Evolutionary conservation across 2,113 vertebrate species (phyloP), one percentile per base, ranked within the genome.

Genomic region (Ranitomeya variabilis): DNA sequence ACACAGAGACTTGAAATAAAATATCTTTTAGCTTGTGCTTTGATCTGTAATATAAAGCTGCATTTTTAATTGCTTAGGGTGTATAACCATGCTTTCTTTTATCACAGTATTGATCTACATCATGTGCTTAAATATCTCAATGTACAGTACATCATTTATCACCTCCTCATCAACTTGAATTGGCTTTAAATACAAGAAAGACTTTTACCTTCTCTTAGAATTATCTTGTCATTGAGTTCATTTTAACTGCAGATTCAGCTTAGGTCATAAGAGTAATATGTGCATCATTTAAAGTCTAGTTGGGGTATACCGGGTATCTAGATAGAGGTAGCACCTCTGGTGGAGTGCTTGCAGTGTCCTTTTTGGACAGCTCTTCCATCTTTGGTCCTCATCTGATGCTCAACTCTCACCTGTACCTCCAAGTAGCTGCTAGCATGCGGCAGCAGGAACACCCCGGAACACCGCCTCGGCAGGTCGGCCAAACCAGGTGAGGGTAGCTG

Each of bases 81-180:
- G 71, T 89, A 89, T 83, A 66, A 89, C 80, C 59, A 89, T 64
- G 71, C 71, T 77, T 84, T 77, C 54, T 89, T 89, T 89, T 83
- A 89, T 89, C 71, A 62, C 37, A 55, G 19, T 84, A 89, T 89
- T 89, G 87, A 89, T 89, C 71, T 84, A 83, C 80, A 77, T 77
- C 37, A 78, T 89, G 80, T 66, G 66, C 81, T 89, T 83, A 84
- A 83, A 89, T 89, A 76, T 83, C 87, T 83, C 45, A 89, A 89
- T 77, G 71, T 84, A 89, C 71, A 84, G 71, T 84, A 89, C 71
- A 89, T 89, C 77, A 84, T 89, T 89, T 83, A 89, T 89, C 60
- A 89, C 57, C 73, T 77, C 80, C 80, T 78, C 81, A 80, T 81
- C 86, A 83, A 77, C 71, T 83, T 84, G 57, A 89, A 84, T 78